Conservation (phyloP, 2,888 invertebrate species). For the Campopleginae sp. region DNA sequence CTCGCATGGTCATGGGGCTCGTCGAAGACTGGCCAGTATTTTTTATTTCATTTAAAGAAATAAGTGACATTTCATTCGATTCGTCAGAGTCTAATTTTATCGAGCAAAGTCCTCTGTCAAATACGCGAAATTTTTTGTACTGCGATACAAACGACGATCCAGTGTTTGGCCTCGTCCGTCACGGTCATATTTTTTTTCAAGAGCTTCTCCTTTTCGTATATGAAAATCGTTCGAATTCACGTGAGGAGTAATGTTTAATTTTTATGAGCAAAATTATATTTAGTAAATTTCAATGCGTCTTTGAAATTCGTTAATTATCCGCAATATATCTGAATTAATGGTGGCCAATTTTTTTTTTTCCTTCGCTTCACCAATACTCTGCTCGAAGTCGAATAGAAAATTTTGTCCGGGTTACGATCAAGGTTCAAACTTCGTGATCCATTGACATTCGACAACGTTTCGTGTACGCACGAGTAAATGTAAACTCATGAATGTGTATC, state of each 20-base stretch:
- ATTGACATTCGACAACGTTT: slow-evolving; percentile 40
- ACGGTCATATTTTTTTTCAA: not conserved
- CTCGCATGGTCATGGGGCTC: not conserved
- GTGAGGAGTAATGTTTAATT: not conserved
- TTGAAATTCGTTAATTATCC: not conserved
- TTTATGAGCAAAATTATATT: not conserved
- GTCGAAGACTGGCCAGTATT: not conserved
- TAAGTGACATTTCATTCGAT: not conserved
- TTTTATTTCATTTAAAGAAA: not conserved
- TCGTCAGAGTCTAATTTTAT: not conserved
- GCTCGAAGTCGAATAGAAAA: slow-evolving; percentile 31
- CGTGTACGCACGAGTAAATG: slow-evolving; percentile 1
- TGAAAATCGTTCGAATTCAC: not conserved
- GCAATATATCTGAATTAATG: not conserved
- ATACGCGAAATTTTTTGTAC: no score
- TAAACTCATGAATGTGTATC: not conserved
- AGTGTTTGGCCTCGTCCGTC: not conserved
- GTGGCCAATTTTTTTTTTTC: not conserved
- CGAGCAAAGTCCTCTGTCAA: not conserved
- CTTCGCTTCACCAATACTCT: not conserved
- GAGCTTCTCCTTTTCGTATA: not conserved
- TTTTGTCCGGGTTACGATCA: slow-evolving; percentile 38
- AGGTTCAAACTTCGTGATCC: slow-evolving; percentile 53
- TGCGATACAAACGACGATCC: not conserved
- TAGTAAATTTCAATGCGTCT: not conserved